Evolutionary conservation across 2,888 invertebrate genomes (phyloP).

Genomic region (Noctua janthe): DNA sequence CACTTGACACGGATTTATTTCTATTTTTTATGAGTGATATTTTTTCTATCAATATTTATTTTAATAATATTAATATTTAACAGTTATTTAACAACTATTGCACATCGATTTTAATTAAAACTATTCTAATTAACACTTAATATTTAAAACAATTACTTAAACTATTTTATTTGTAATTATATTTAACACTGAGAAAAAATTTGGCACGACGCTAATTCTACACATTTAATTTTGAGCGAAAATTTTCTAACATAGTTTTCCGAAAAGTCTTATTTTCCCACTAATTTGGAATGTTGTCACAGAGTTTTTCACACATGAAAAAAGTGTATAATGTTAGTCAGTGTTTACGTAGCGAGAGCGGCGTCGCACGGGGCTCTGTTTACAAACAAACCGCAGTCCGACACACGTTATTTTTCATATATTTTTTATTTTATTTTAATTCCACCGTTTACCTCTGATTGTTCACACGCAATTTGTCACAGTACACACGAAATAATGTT

Average conservation of each 20-base stretch:
- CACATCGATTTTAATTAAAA: slow-evolving; percentile 54
- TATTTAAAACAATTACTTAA: slow-evolving; percentile 55
- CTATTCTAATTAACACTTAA: slow-evolving; percentile 51
- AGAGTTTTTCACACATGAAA: slow-evolving; percentile 68
- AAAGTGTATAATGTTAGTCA: slow-evolving; percentile 71
- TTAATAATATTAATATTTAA: slow-evolving; percentile 48
- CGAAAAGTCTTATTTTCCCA: slow-evolving; percentile 53
- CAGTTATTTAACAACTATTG: slow-evolving; percentile 48
- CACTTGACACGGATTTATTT: slow-evolving; percentile 79
- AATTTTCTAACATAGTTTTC: slow-evolving; percentile 59
- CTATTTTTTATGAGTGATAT: slow-evolving; percentile 72
- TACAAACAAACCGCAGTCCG: slow-evolving; percentile 85
- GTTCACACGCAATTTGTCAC: slow-evolving; percentile 69
- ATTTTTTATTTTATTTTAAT: slow-evolving; percentile 61
- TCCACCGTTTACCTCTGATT: slow-evolving; percentile 64
- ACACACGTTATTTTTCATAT: slow-evolving; percentile 73
- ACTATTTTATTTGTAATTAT: slow-evolving; percentile 55
- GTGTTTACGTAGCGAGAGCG: slow-evolving; percentile 76
- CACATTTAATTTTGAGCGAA: slow-evolving; percentile 71
- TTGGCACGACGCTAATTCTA: slow-evolving; percentile 73
- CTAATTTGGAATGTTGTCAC: slow-evolving; percentile 65
- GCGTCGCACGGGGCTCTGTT: slow-evolving; percentile 85
- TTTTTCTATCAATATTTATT: slow-evolving; percentile 54
- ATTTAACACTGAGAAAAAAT: slow-evolving; percentile 62
- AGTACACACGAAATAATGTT: slow-evolving; percentile 63